Evolutionary conservation across 2,113 vertebrate species (phyloP).

Genomic region (Sturnus vulgaris): DNA sequence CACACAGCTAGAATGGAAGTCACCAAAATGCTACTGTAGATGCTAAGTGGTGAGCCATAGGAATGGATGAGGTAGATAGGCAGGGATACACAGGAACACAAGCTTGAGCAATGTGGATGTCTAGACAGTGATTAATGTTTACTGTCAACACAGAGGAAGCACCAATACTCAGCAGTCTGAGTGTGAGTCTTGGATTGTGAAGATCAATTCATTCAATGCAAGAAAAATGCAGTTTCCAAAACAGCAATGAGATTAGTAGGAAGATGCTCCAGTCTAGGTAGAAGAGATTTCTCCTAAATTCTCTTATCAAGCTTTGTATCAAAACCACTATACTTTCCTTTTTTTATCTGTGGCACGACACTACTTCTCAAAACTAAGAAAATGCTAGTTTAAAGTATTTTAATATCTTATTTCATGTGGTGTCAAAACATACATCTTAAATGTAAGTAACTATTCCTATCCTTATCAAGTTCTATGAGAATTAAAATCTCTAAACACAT

Average conservation of each 20-base stretch:
- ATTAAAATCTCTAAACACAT: background rate
- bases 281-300: background rate
- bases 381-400: background rate
- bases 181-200: background rate
- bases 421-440: background rate
- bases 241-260: fast-evolving
- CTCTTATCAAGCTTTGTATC: background rate
- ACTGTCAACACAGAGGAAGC: background rate
- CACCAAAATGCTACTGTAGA: background rate
- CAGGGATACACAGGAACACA: background rate
- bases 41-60: background rate
- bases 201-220: background rate
- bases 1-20: background rate
- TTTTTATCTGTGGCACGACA: background rate
- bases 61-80: background rate
- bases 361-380: background rate
- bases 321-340: background rate
- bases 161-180: background rate
- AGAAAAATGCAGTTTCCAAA: background rate
- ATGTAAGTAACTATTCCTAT: background rate
- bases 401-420: background rate
- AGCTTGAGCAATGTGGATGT: background rate
- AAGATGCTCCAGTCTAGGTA: background rate
- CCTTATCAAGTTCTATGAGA: background rate
- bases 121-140: background rate